Base-by-base conservation (phyloP, 2,797 vertebrate genomes). In the Hipposideros larvatus region DNA sequence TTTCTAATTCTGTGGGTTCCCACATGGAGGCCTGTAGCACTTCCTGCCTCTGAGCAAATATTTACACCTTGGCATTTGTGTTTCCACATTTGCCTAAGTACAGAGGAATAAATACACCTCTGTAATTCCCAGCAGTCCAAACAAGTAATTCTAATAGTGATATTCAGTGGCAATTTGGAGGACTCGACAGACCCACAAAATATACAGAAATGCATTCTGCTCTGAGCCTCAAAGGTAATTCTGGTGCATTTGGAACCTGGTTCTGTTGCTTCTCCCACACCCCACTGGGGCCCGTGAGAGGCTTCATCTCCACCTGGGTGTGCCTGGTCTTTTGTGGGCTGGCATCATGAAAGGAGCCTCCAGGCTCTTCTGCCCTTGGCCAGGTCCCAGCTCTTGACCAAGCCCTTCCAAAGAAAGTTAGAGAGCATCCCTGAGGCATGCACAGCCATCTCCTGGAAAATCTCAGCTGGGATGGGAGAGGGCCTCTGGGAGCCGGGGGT, bases 121-220 rank as follows among this genome's bases (percentile, higher is more conserved):
- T 15, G 43, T 46, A 4, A 24, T 79, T 53, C 59, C 73, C 91
- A 51, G 0, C 61, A 57, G 93, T 77, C 63, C 77, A 68, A 34
- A 48, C 41, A 15, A 57, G 59, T 31, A 26, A 16, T 75, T 71
- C 43, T 59, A 28, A 9, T 13, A 55, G 59, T 41, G 26, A 75
- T 22, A 0, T 18, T 73, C 24, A 2, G 11, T 11, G 66, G n/a
- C 57, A 87, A 0, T 79, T 21, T 59, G 28, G 53, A 86, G 77
- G 66, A 75, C 91, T 84, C 37, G 0, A 5, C 43, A 84, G 92
- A 68, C 75, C 37, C 90, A 90, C 57, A 71, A 46, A 48, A 71
- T 41, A n/a, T 46, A 59, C 83, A 89, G 92, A 88, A 43, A 26
- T 71, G n/a, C 84, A 34, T 70, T 74, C 63, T 1, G 0, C 90